These are phyloP conservation scores for Lutjanus erythropterus DNA, from an alignment of 2,113 vertebrate genomes.

Conservation along the genomic window DNA sequence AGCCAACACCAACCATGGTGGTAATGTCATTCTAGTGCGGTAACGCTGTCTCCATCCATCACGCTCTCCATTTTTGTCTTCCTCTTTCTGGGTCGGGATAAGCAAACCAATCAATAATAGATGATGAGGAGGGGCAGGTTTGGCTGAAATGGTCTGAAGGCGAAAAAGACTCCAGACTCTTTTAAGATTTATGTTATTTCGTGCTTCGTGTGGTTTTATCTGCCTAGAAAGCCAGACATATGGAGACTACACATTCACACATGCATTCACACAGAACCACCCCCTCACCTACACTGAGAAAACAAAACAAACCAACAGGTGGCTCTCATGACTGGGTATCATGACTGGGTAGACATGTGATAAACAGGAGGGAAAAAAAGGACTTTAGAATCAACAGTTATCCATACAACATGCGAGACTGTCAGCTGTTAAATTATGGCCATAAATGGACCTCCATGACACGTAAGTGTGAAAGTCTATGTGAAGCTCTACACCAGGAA, in stretches of 20 bases:
- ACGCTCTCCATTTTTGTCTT: constrained; percentile 24
- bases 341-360: background rate
- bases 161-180: background rate
- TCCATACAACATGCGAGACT: background rate
- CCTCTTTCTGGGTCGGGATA: constrained; percentile 16
- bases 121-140: constrained; percentile 26
- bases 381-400: background rate
- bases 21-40: constrained; percentile 5
- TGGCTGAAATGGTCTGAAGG: constrained; percentile 7
- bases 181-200: background rate
- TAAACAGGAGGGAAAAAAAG: background rate
- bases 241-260: background rate
- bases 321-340: background rate
- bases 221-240: background rate
- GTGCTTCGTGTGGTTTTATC: background rate
- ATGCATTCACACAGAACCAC: background rate
- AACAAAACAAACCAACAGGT: constrained; percentile 22
- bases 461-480: background rate
- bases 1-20: background rate
- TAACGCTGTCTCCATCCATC: constrained; percentile 33
- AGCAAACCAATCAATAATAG: constrained; percentile 61
- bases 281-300: background rate
- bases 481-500: background rate
- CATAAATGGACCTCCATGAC: background rate
- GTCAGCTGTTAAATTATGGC: background rate